phyloP scores from a whole-genome alignment of 2,113 vertebrate genomes.

The Ctenodactylus gundi region DNA sequence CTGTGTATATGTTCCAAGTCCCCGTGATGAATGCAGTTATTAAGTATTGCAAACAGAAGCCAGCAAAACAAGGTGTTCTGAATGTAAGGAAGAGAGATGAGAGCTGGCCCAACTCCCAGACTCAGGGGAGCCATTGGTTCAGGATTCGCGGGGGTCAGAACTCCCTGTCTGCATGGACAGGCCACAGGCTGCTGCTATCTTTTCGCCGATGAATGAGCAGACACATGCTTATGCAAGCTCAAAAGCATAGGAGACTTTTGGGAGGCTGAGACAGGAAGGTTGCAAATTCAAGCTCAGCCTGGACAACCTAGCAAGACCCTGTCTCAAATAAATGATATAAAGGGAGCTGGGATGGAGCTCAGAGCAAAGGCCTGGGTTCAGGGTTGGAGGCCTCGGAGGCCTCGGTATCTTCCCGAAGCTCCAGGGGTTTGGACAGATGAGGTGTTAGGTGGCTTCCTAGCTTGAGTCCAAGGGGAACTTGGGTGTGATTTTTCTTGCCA shows the following conservation, averaged over 20 bases:
- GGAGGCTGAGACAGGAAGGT: too few relatives aligned
- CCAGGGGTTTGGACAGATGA: too few relatives aligned
- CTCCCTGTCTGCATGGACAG: not conserved
- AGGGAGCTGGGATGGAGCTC: fast-evolving
- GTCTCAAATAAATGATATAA: too few relatives aligned
- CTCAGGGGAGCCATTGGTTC: not conserved
- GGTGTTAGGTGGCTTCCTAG: too few relatives aligned
- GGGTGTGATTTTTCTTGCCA: not conserved
- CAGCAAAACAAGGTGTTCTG: not conserved
- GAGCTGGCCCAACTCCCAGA: not conserved
- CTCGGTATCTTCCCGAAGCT: too few relatives aligned
- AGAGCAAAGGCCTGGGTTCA: too few relatives aligned
- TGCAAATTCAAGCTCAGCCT: too few relatives aligned
- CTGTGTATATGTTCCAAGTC: too few relatives aligned
- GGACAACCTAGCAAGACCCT: too few relatives aligned
- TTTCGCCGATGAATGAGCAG: not conserved
- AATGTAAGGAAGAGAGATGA: not conserved
- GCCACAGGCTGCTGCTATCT: fast-evolving
- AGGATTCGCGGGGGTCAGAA: not conserved
- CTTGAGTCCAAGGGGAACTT: not conserved
- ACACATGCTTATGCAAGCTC: fast-evolving
- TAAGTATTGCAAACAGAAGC: too few relatives aligned
- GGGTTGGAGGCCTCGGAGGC: too few relatives aligned
- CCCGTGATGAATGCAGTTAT: too few relatives aligned
- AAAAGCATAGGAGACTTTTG: not conserved